phyloP scores from a whole-genome alignment of 2,888 invertebrate genomes.

The Eremobia ochroleuca region DNA sequence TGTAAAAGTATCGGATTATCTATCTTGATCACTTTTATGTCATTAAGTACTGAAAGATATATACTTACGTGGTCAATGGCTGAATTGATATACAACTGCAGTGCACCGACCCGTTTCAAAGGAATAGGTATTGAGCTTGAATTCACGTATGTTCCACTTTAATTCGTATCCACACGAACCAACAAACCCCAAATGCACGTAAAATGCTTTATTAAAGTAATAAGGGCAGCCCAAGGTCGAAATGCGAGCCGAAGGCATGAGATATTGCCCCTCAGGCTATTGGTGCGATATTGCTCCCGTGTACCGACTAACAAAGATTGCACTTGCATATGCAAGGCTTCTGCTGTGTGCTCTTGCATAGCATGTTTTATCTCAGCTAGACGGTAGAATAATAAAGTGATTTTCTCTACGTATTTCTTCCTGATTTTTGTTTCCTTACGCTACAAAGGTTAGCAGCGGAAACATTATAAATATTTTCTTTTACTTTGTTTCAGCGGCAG shows the following conservation, averaged over 20 bases:
- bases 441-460: not conserved
- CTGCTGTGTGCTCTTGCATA: not conserved
- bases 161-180: constrained; percentile 4
- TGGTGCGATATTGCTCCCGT: constrained; percentile 21
- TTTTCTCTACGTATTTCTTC: constrained; percentile 4
- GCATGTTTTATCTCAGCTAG: not conserved
- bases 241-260: constrained; percentile 1
- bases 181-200: constrained; percentile 18
- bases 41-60: not conserved
- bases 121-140: constrained; percentile 6
- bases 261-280: constrained; percentile 7
- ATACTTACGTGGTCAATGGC: not conserved
- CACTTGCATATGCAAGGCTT: constrained; percentile 9
- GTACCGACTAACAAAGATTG: constrained; percentile 9
- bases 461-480: constrained; percentile 13
- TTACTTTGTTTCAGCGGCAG: constrained; percentile 13
- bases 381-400: not conserved
- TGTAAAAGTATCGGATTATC: not conserved
- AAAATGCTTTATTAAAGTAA: constrained; percentile 39
- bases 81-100: not conserved
- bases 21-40: not conserved
- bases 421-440: not conserved
- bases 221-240: not conserved
- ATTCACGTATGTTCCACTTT: constrained; percentile 10
- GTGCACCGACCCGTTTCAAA: not conserved